Evolutionary conservation across 2,113 vertebrate species (phyloP), one percentile per base, ranked within the genome.

Genomic region (Engraulis encrasicolus): DNA sequence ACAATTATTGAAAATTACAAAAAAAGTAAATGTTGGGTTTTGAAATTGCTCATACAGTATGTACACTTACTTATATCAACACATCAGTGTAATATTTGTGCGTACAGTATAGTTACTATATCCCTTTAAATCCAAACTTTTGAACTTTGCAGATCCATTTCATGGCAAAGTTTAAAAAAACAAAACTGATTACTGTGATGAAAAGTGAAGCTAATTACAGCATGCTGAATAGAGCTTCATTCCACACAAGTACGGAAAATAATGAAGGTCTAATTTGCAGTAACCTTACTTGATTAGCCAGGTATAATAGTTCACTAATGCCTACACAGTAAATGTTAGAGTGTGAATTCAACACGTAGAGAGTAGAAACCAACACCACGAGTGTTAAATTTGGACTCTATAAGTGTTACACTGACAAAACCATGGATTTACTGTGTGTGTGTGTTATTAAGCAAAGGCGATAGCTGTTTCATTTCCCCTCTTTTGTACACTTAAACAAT

Each of bases 31-130:
- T 84, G 81, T 85, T 34, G 81, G 79, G 89, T 94, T 92, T 92
- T 92, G 91, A 88, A 90, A n/a, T n/a, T n/a, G n/a, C n/a, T n/a
- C n/a, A n/a, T n/a, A n/a, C n/a, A n/a, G 88, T 92, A 85, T 89
- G 94, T 93, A 95, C 93, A 34, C 31, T 5, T 45, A 45, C 9
- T 45, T 45, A 45, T 45, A 45, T 45, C 40, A 45, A 45, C 40
- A 3, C 9, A 45, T 45, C 40, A 45, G 40, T 45, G 40, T 45
- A 45, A 45, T 3, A 91, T 95, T 91, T n/a, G n/a, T n/a, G n/a
- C n/a, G n/a, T n/a, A n/a, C n/a, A n/a, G n/a, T n/a, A n/a, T n/a
- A n/a, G n/a, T n/a, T n/a, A n/a, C n/a, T n/a, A n/a, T n/a, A n/a
- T n/a, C n/a, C n/a, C n/a, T n/a, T n/a, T n/a, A n/a, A n/a, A n/a